Percentiles rank a stretch among this genome's conserved stretches.
phyloP scores from a whole-genome alignment of 1,140 invertebrate species.

The Gerris buenoi region DNA sequence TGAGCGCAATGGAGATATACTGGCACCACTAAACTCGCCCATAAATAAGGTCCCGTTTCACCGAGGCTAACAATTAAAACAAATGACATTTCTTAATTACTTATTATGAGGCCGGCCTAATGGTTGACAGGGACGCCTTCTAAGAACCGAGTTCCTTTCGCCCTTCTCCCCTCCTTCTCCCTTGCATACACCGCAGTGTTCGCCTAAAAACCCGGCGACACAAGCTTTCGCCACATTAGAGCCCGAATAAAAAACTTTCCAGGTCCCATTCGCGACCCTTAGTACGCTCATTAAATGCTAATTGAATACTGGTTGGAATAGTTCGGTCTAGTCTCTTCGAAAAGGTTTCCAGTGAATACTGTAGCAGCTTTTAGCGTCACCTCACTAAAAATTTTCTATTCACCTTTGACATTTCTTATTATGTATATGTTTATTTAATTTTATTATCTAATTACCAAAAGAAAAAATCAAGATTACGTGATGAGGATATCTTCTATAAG shows the following conservation, averaged over 20 bases:
- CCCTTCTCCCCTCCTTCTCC: background rate
- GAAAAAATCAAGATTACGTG: too few species aligned
- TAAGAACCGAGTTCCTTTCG: background rate
- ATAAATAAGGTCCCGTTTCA: constrained; percentile 15
- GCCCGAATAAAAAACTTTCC: background rate
- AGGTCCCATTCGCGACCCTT: background rate
- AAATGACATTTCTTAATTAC: constrained; percentile 22
- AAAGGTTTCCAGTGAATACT: too few species aligned
- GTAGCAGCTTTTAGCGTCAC: too few species aligned
- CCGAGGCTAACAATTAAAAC: constrained; percentile 20
- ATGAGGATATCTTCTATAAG: too few species aligned
- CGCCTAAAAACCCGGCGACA: background rate
- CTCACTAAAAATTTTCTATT: too few species aligned
- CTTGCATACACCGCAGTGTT: constrained; percentile 1
- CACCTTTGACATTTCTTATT: too few species aligned
- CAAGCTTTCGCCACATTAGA: background rate
- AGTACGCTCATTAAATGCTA: background rate
- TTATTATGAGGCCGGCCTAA: constrained; percentile 18
- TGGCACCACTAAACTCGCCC: constrained; percentile 17
- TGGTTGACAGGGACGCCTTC: constrained; percentile 7
- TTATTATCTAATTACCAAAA: too few species aligned
- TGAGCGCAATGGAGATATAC: constrained; percentile 19
- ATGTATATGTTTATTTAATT: too few species aligned
- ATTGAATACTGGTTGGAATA: too few species aligned
- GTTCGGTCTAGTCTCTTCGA: too few species aligned